Evolutionary conservation across 1,140 invertebrate species (phyloP), one percentile per base, ranked within the genome.

Genomic region (Mizuhopecten yessoensis): DNA sequence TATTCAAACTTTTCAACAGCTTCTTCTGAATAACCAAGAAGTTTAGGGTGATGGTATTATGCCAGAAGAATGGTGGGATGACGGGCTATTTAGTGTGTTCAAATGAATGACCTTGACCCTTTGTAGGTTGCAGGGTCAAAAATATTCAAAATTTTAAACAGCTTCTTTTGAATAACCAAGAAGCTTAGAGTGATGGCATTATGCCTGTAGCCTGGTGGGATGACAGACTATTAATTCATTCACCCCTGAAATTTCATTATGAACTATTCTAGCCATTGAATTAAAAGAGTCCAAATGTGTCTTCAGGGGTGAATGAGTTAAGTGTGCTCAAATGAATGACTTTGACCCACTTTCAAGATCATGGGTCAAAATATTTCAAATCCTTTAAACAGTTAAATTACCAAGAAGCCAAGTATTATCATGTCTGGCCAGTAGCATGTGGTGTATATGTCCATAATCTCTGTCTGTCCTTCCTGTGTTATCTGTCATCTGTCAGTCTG

Each of bases 1-100:
- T n/a, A n/a, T n/a, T n/a, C n/a, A n/a, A n/a, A n/a, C n/a, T n/a
- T n/a, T n/a, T n/a, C n/a, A n/a, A n/a, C n/a, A n/a, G n/a, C n/a
- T n/a, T n/a, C n/a, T n/a, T n/a, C n/a, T n/a, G n/a, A n/a, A n/a
- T n/a, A n/a, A n/a, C n/a, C n/a, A n/a, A n/a, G n/a, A n/a, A n/a
- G n/a, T n/a, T n/a, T n/a, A n/a, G 36, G 89, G 42, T 96, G 17
- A 96, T 94, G 95, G 29, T 34, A 36, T 87, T 91, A 23, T 0
- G n/a, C 0, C 34, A 87, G 23, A 33, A 33, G 49, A 0, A 34
- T 87, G 86, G 13, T 17, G 34, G 33, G 86, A 13, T 34, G 15
- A 87, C 11, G 29, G 33, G 34, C 5, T 17, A 87, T 33, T 17
- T 33, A n/a, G n/a, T n/a, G n/a, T n/a, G n/a, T n/a, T n/a, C n/a